Percentiles rank a stretch among this genome's conserved stretches.
These are phyloP conservation scores for Parasteatoda lunata DNA, from an alignment of 2,888 invertebrate genomes.

Conservation along the genomic window DNA sequence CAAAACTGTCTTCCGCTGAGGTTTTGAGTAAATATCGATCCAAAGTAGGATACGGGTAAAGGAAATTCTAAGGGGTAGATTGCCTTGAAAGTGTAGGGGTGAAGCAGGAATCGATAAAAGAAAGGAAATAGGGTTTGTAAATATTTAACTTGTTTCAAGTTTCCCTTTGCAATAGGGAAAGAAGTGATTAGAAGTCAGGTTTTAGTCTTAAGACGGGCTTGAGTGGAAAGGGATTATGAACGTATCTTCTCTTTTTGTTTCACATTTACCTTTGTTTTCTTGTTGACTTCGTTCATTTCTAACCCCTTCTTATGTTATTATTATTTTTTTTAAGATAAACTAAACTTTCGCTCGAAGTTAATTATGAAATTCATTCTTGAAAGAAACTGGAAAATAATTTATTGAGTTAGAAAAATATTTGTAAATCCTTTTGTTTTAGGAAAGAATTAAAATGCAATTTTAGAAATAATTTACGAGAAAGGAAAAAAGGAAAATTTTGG, in stretches of 20 bases:
- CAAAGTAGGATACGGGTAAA: conserved; percentile 14
- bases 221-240: conserved; percentile 53
- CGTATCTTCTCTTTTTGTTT: conserved; percentile 15
- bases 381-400: background rate
- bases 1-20: conserved; percentile 17
- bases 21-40: conserved; percentile 65
- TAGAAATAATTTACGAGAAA: background rate
- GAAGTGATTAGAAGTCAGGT: conserved; percentile 51
- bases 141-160: conserved; percentile 67
- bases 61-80: background rate
- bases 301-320: conserved; percentile 7
- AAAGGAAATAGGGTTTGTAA: conserved; percentile 66
- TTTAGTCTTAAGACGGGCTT: conserved; percentile 41
- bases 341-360: conserved; percentile 21
- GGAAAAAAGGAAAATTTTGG: background rate
- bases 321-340: conserved; percentile 29
- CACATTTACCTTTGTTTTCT: conserved; percentile 9
- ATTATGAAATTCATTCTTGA: conserved; percentile 35
- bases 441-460: background rate
- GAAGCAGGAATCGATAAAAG: conserved; percentile 43
- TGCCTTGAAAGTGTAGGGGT: conserved; percentile 14
- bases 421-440: background rate
- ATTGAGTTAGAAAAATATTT: background rate
- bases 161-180: conserved; percentile 47
- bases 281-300: conserved; percentile 17